phyloP scores from a whole-genome alignment of 92 coral and sea anemone genomes.

The Phymanthus crucifer region DNA sequence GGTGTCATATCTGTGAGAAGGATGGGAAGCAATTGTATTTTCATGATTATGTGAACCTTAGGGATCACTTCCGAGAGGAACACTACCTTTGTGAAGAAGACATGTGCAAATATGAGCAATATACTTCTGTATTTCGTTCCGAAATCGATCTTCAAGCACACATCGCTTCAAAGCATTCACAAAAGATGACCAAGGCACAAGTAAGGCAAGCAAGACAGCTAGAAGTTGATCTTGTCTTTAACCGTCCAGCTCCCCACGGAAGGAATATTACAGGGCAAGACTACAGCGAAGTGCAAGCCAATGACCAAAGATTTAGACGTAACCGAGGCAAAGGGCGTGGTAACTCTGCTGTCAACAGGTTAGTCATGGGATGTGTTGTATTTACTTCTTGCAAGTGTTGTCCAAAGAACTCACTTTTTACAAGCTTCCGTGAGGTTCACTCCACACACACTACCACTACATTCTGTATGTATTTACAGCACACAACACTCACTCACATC shows the following conservation, averaged over 20 bases:
- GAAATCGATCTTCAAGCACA: conserved; percentile 96
- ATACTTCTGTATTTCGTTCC: conserved; percentile 84
- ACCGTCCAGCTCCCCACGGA: conserved; percentile 52
- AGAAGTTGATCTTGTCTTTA: conserved; percentile 82
- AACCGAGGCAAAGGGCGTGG: conserved; percentile 32
- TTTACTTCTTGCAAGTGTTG: too few relatives aligned
- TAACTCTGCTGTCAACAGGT: conserved; percentile 49
- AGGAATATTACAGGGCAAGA: conserved; percentile 70
- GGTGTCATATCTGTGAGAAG: conserved; percentile 96
- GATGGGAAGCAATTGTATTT: conserved; percentile 88
- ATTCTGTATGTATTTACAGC: too few relatives aligned
- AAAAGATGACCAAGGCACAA: conserved; percentile 84
- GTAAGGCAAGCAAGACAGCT: conserved; percentile 92
- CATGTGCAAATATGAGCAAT: conserved; percentile 80
- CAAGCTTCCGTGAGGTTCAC: too few relatives aligned
- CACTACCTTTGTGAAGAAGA: conserved; percentile 95
- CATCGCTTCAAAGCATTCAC: conserved; percentile 70
- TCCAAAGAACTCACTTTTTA: too few relatives aligned
- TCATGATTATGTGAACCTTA: conserved; percentile 59
- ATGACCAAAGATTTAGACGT: conserved; percentile 65
- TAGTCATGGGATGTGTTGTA: neutral
- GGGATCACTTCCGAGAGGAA: conserved; percentile 72
- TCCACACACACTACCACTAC: too few relatives aligned
- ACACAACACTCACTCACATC: too few relatives aligned
- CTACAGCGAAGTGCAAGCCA: conserved; percentile 57